phyloP scores from a whole-genome alignment of 35 echinoderm and acorn worm genomes.

The Apostichopus japonicus region DNA sequence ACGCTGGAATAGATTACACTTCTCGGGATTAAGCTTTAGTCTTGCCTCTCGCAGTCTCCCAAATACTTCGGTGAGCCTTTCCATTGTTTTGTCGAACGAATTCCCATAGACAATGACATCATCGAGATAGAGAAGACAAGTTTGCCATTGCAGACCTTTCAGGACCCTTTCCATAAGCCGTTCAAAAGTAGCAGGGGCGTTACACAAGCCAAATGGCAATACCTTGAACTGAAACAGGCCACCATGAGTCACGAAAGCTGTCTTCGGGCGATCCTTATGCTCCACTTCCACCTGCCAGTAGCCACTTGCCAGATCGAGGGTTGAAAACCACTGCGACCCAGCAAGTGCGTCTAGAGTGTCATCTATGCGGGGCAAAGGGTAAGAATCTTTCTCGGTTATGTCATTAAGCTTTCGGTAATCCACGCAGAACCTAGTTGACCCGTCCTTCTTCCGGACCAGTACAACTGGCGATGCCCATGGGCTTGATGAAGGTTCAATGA shows the following conservation, averaged over 20 bases:
- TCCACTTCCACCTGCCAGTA: slow-evolving; percentile 84
- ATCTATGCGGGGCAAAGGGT: slow-evolving; percentile 67
- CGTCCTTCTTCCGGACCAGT: slow-evolving; percentile 79
- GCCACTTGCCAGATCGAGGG: slow-evolving; percentile 72
- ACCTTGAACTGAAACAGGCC: slow-evolving; percentile 70
- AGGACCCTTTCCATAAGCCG: slow-evolving; percentile 64
- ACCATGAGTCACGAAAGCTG: slow-evolving; percentile 67
- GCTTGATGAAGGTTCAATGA: slow-evolving; percentile 60
- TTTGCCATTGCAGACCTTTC: slow-evolving; percentile 58
- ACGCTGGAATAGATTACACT: background rate
- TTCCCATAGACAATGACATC: background rate
- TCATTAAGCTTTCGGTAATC: slow-evolving; percentile 77
- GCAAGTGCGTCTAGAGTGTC: slow-evolving; percentile 66
- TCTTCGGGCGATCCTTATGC: slow-evolving; percentile 55
- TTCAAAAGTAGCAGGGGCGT: slow-evolving; percentile 65
- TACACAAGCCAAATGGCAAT: slow-evolving; percentile 73
- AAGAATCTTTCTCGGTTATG: slow-evolving; percentile 67
- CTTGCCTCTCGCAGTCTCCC: background rate
- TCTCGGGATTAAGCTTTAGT: background rate
- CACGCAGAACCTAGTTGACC: slow-evolving; percentile 65
- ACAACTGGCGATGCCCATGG: slow-evolving; percentile 74
- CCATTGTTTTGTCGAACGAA: no score
- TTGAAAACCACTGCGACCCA: slow-evolving; percentile 71
- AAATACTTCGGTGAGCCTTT: background rate
- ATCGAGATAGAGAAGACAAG: slow-evolving; percentile 43